A percentile compares a stretch with the other conserved stretches of the same genome.
phyloP scores from a whole-genome alignment of 1,140 invertebrate genomes.

The Frieseomelitta varia region DNA sequence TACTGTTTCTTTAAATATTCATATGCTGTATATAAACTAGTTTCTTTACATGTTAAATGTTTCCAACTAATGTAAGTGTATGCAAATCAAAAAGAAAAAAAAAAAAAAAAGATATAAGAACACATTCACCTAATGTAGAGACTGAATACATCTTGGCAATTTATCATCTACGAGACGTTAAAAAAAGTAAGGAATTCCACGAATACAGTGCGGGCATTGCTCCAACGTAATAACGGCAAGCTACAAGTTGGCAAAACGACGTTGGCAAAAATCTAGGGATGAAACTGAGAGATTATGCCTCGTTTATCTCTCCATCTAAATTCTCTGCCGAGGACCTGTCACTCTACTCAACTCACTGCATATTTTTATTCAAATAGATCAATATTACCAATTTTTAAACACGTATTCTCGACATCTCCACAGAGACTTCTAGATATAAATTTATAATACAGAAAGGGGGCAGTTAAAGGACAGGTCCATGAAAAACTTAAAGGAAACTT shows the following conservation, averaged over 20 bases:
- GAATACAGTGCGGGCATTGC: slow-evolving; percentile 18
- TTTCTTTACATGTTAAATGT: too few relatives aligned
- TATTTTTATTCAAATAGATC: not conserved
- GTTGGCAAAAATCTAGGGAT: slow-evolving; percentile 28
- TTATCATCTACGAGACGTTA: slow-evolving; percentile 7
- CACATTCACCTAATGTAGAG: not conserved
- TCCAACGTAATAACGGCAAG: slow-evolving; percentile 31
- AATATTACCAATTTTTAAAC: not conserved
- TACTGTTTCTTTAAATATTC: too few relatives aligned
- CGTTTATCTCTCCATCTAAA: not conserved
- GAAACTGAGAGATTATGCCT: slow-evolving; percentile 20
- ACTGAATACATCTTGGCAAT: not conserved
- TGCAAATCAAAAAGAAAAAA: not conserved
- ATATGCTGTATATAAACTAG: not conserved
- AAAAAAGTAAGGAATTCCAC: slow-evolving; percentile 8
- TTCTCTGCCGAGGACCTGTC: too few relatives aligned
- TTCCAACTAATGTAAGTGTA: not conserved
- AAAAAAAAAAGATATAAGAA: not conserved
- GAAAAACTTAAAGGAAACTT: not conserved
- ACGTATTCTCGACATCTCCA: not conserved
- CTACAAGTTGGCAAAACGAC: slow-evolving; percentile 15
- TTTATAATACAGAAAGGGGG: not conserved
- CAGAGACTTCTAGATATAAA: not conserved
- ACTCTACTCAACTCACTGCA: too few relatives aligned
- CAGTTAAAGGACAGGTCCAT: not conserved